Percentiles rank a stretch among this genome's conserved stretches.
phyloP scores from a whole-genome alignment of 2,113 vertebrate species.

The Miniopterus natalensis region DNA sequence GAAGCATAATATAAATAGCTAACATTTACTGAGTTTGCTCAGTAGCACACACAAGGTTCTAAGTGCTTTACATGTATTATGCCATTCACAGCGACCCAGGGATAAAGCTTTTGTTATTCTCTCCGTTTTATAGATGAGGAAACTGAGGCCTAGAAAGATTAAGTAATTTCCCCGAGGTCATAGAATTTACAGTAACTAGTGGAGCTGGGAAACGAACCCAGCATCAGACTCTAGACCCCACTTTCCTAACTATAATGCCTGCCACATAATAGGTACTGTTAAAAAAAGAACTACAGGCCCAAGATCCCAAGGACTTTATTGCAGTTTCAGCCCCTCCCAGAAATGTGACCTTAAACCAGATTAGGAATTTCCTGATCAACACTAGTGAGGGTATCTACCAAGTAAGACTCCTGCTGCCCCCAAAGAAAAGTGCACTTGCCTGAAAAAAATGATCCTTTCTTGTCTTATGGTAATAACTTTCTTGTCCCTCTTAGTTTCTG shows the following conservation, averaged over 20 bases:
- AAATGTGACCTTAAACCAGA: not conserved
- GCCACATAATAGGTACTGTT: not conserved
- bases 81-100: not conserved
- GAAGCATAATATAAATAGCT: not conserved
- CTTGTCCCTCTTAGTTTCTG: not conserved
- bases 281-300: not conserved
- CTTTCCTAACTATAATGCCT: not conserved
- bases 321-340: not conserved
- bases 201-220: not conserved
- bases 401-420: not conserved
- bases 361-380: not conserved
- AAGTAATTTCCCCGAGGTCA: not conserved
- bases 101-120: conserved; percentile 16
- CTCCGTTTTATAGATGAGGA: conserved; percentile 31
- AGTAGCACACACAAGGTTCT: not conserved
- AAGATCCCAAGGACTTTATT: not conserved
- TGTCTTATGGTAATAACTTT: not conserved
- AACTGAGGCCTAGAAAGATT: not conserved
- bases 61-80: not conserved
- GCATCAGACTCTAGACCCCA: not conserved
- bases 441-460: not conserved
- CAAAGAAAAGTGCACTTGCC: not conserved
- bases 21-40: not conserved
- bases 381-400: not conserved
- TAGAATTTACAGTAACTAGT: not conserved